These are phyloP conservation scores for Laspeyria flexula DNA, from an alignment of 2,888 invertebrate species.

Conservation along the genomic window DNA sequence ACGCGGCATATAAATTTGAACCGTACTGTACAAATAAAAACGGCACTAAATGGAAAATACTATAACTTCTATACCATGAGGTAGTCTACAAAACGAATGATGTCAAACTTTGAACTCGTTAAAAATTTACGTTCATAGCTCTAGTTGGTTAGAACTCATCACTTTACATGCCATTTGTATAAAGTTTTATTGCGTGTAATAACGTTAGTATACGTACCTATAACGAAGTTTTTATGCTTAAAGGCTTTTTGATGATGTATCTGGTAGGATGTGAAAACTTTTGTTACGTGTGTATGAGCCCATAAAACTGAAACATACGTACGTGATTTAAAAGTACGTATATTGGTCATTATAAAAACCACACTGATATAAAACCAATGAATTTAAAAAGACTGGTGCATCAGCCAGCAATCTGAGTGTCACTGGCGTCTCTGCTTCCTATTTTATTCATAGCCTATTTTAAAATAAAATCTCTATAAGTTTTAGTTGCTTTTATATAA, in stretches of 20 bases:
- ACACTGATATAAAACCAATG: neutral
- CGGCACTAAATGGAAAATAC: constrained; percentile 40
- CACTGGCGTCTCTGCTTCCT: too few relatives aligned
- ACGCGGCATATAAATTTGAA: too few relatives aligned
- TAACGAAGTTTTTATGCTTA: constrained; percentile 31
- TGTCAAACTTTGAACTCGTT: constrained; percentile 63
- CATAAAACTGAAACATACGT: constrained; percentile 1
- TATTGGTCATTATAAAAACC: neutral
- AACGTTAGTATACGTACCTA: constrained; percentile 29
- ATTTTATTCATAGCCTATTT: too few relatives aligned
- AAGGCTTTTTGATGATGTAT: constrained; percentile 17
- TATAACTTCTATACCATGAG: constrained; percentile 33
- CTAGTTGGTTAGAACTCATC: constrained; percentile 52
- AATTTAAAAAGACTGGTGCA: too few relatives aligned
- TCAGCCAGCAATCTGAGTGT: too few relatives aligned
- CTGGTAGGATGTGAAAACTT: constrained; percentile 7
- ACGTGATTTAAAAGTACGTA: neutral
- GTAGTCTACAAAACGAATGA: constrained; percentile 40
- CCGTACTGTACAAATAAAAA: too few relatives aligned
- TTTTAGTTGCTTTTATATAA: too few relatives aligned
- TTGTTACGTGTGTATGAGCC: neutral
- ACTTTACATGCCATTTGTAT: constrained; percentile 47
- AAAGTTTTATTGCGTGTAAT: constrained; percentile 44
- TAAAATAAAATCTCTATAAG: too few relatives aligned
- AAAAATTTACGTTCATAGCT: constrained; percentile 58